phyloP scores from a whole-genome alignment of 1,140 invertebrate species.

The Thaumetopoea pityocampa region DNA sequence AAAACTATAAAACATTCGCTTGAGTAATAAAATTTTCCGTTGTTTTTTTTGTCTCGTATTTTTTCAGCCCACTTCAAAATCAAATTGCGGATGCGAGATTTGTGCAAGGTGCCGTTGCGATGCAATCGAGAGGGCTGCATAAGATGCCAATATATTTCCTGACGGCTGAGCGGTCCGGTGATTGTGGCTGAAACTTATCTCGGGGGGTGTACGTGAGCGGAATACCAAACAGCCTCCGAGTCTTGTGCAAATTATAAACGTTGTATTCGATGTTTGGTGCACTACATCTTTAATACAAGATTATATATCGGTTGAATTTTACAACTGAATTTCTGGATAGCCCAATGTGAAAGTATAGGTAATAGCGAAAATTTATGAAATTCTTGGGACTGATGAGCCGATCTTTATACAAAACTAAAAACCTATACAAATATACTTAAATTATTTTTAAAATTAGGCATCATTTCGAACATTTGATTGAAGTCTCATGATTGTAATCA shows the following conservation, averaged over 20 bases:
- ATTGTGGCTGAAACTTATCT: constrained; percentile 74
- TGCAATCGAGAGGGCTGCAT: constrained; percentile 33
- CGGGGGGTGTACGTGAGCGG: constrained; percentile 59
- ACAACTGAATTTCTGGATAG: not conserved
- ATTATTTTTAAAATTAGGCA: too few species aligned
- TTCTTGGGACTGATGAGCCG: too few species aligned
- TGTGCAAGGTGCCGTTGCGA: constrained; percentile 18
- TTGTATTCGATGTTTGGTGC: constrained; percentile 23
- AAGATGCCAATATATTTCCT: constrained; percentile 73
- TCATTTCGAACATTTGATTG: too few species aligned
- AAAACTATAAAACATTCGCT: too few species aligned
- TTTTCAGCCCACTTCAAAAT: constrained; percentile 37
- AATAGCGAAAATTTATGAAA: not conserved
- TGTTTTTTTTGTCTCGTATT: constrained; percentile 17
- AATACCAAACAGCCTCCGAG: constrained; percentile 51
- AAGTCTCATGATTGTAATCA: too few species aligned
- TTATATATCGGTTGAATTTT: too few species aligned
- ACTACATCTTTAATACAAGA: too few species aligned
- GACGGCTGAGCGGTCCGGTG: constrained; percentile 72
- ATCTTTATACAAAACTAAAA: too few species aligned
- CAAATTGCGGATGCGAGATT: constrained; percentile 54
- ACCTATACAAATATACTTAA: too few species aligned
- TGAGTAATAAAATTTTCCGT: too few species aligned
- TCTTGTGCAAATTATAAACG: constrained; percentile 65
- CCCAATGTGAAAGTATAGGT: not conserved